Evolutionary conservation across 1,140 invertebrate genomes (phyloP), one percentile per base, ranked within the genome.

Genomic region (Penaeus japonicus): DNA sequence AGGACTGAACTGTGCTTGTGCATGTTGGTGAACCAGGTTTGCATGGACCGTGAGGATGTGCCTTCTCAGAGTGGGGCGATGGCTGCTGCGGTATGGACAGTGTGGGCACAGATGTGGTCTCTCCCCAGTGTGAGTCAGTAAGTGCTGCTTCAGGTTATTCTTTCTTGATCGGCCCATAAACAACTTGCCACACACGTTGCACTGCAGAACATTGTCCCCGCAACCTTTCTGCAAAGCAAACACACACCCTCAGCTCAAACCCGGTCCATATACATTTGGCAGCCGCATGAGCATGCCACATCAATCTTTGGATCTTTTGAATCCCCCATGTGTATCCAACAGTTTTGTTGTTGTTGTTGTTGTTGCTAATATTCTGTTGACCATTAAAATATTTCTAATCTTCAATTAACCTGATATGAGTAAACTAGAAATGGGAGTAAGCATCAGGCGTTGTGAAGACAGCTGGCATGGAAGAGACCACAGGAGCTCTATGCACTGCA

Each of bases 31-130:
- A 0, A 70, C 65, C n/a, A 89, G 84, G 73, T 89, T 59, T 53
- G 88, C 84, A 82, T 90, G 90, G 70, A 90, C 90, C 30, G 88
- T 89, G 82, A 87, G 77, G 70, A 90, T 86, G 62, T 90, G 90
- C 57, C 90, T 79, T 39, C 85, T 83, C 30, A 90, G 59, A 70
- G 90, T 87, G 59, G 87, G 87, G 27, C 85, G 85, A 32, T 90
- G 90, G 59, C 80, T 90, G 73, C 87, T 89, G 77, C 91, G 87
- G 84, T 94, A 93, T 0, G 90, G 92, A 84, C 94, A 94, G 54
- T 93, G 90, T 47, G 93, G 91, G 87, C 94, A 94, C 24, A 89
- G 84, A 83, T 93, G 93, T 0, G 93, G 93, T 87, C 91, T 92
- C 53, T 92, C 92, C 12, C 91, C 93, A 77, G 91, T 91, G 70